A percentile compares a stretch with the other conserved stretches of the same genome.
Evolutionary conservation across 2,113 vertebrate genomes (phyloP).

Genomic region (Corynorhinus townsendii): DNA sequence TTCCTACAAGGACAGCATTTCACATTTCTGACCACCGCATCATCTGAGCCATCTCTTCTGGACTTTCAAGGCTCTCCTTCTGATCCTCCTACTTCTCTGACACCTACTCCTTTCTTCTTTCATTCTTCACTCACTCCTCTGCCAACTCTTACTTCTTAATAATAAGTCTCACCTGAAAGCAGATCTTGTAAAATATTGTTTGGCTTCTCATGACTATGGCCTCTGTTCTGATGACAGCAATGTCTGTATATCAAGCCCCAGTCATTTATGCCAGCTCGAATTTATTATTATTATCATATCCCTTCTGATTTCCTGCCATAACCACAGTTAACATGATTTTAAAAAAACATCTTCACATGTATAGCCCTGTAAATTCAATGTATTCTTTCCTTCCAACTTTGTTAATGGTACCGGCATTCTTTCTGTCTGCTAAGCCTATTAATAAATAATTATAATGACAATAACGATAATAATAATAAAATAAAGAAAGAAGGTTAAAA

Average conservation of each 20-base stretch:
- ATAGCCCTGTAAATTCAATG: not conserved
- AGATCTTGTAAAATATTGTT: not conserved
- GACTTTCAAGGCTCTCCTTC: not conserved
- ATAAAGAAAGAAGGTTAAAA: not conserved
- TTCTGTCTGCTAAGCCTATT: not conserved
- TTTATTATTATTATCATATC: not conserved
- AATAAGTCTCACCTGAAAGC: not conserved
- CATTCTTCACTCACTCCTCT: not conserved
- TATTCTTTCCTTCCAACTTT: not conserved
- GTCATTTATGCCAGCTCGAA: not conserved
- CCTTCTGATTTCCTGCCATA: not conserved
- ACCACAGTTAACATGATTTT: not conserved
- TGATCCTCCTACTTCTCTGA: not conserved
- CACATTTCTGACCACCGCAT: fast-evolving
- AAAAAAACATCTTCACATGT: not conserved
- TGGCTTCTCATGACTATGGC: not conserved
- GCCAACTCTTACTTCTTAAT: not conserved
- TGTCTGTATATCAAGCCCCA: not conserved
- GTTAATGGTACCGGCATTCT: not conserved
- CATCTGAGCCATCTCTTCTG: not conserved
- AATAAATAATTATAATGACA: not conserved
- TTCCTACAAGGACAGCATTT: not conserved
- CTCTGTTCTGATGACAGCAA: not conserved
- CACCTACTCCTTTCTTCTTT: not conserved
- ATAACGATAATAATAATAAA: not conserved